These are phyloP conservation scores for Portevinia maculata DNA, from an alignment of 2,888 invertebrate genomes.

Conservation along the genomic window DNA sequence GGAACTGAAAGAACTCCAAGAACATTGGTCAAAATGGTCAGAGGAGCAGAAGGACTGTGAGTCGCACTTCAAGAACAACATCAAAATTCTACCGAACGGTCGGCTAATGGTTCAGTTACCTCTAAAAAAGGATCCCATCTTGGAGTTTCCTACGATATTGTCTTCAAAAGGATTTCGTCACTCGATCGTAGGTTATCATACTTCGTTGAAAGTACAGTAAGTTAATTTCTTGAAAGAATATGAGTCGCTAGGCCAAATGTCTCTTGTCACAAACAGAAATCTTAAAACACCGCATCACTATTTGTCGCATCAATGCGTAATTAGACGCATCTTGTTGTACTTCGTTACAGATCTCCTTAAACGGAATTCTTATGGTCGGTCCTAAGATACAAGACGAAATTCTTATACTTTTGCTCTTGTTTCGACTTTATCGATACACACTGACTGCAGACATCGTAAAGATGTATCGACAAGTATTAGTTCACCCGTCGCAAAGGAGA, in stretches of 20 bases:
- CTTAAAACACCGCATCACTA: conserved; percentile 32
- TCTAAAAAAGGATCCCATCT: conserved; percentile 54
- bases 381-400: no score
- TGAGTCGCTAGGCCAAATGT: conserved; percentile 82
- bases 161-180: conserved; percentile 46
- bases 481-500: no score
- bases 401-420: no score
- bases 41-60: conserved; percentile 48
- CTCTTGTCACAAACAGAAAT: conserved; percentile 14
- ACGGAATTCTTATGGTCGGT: no score
- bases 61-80: conserved; percentile 15
- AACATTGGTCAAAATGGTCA: background rate
- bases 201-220: background rate
- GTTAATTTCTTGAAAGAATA: conserved; percentile 49
- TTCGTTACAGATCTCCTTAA: no score
- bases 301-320: conserved; percentile 52
- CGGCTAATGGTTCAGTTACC: conserved; percentile 48
- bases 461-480: no score
- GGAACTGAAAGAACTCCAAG: conserved; percentile 32
- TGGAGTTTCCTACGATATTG: conserved; percentile 55
- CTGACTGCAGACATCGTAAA: no score
- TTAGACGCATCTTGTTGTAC: no score
- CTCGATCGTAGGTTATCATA: conserved; percentile 39
- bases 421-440: no score
- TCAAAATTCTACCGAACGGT: conserved; percentile 1